These are phyloP conservation scores for Tribolium madens DNA, from an alignment of 1,140 invertebrate genomes.

Conservation along the genomic window DNA sequence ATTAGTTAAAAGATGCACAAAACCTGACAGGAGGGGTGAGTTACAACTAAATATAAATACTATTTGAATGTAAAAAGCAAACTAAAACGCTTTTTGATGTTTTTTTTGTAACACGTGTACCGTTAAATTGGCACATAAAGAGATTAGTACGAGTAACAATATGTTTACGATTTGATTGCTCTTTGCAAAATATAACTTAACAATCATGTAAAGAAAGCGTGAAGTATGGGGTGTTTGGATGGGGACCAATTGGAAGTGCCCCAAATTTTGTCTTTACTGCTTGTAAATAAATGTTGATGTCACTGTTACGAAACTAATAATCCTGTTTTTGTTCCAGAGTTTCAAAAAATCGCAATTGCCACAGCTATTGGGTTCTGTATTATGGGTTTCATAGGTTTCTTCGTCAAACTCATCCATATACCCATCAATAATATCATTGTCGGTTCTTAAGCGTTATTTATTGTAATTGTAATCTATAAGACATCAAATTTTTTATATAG, in stretches of 20 bases:
- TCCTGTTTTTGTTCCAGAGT: constrained; percentile 80
- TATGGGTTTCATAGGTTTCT: constrained; percentile 99
- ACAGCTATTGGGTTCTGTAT: constrained; percentile 99
- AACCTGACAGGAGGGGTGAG: constrained; percentile 97
- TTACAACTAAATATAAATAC: not conserved
- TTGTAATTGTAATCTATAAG: constrained; percentile 21
- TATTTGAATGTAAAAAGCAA: too few relatives aligned
- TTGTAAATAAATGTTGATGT: constrained; percentile 29
- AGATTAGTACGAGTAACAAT: not conserved
- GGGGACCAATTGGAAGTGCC: constrained; percentile 4
- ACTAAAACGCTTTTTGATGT: too few relatives aligned
- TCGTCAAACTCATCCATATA: constrained; percentile 99
- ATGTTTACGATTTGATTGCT: not conserved
- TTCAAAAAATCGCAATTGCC: constrained; percentile 99
- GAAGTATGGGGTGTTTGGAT: constrained; percentile 1
- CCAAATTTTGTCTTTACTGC: constrained; percentile 7
- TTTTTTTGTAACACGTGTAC: not conserved
- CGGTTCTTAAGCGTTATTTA: constrained; percentile 70
- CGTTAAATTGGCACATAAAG: not conserved
- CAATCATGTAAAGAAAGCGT: not conserved
- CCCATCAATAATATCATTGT: constrained; percentile 99
- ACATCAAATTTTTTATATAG: constrained; percentile 41
- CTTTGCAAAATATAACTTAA: not conserved
- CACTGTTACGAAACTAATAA: constrained; percentile 7
- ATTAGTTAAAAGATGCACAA: constrained; percentile 98